Conservation (phyloP, 2,888 invertebrate genomes). For the Conistra vaccinii region DNA sequence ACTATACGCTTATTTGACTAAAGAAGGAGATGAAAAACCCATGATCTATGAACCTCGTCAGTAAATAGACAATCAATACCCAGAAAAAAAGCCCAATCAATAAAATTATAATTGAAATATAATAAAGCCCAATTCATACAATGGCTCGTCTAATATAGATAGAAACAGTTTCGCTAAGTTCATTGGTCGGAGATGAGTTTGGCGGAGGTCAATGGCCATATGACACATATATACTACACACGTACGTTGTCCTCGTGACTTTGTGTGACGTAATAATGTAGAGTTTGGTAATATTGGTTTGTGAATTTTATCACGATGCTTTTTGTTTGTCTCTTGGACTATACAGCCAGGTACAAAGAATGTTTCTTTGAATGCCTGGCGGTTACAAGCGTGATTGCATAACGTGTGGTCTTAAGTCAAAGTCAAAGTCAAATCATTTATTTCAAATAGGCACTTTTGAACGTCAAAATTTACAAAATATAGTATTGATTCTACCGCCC, state of each 20-base stretch:
- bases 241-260: conserved; percentile 54
- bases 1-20: not conserved
- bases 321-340: not conserved
- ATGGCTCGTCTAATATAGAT: conserved; percentile 68
- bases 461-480: no score
- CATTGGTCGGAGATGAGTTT: conserved; percentile 71
- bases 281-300: conserved; percentile 33
- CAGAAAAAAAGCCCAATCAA: conserved; percentile 18
- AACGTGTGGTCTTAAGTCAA: not conserved
- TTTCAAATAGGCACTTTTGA: no score
- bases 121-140: conserved; percentile 56
- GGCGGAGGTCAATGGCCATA: conserved; percentile 55
- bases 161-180: conserved; percentile 71
- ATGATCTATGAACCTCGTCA: not conserved
- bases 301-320: not conserved
- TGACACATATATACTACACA: conserved; percentile 60
- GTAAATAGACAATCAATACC: not conserved
- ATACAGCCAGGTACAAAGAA: not conserved
- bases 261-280: conserved; percentile 50
- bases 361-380: not conserved
- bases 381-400: not conserved
- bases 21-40: not conserved
- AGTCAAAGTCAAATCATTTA: no score
- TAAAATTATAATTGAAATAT: conserved; percentile 18
- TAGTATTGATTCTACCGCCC: no score